Base-by-base conservation (phyloP, 2,888 invertebrate genomes). In the Acrocyrtus sp. region DNA sequence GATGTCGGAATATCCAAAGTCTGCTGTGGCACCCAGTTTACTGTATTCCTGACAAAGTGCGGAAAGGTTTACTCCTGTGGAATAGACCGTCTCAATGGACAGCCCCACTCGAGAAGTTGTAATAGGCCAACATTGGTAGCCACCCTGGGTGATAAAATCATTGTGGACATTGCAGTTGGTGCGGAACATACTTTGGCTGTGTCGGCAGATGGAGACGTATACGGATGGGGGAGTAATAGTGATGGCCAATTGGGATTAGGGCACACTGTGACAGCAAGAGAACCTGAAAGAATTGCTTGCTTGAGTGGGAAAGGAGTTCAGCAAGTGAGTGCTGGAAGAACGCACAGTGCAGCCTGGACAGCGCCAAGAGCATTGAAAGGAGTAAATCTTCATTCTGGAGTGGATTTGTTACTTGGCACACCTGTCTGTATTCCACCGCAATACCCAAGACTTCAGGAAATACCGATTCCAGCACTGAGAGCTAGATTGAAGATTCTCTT, bases 321-420 rank as follows among this genome's bases (percentile, higher is more conserved):
- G 82, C 89, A 90, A 84, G 87, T 90, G 54, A 88, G 89, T 1
- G 88, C 89, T 2, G 89, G 90, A 4, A 83, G 88, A 66, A 88
- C 88, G 12, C 90, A 90, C 82, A 88, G 88, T 80, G 88, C 88
- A 1, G 89, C 89, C 2, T 90, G 89, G 89, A 88, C 89, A 1
- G 86, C 88, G 1, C 85, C 87, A 0, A 83, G 84, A 27, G 83
- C 87, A 56, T 82, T 84, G 5, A 87, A 87, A n/a, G 88, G 88
- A 3, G 83, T 85, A 21, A 86, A 87, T 1, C 82, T 85, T 10
- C 79, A 78, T 51, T 75, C 74, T 24, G 80, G 80, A 21, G 80
- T 80, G 2, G 77, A 80, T 66, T 66, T 77, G 10, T 26, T 76
- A 15, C 85, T 89, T 63, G 88, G 87, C 6, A 80, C 86, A 10